Base-by-base conservation (phyloP, 2,113 vertebrate genomes). In the Meleagris gallopavo region DNA sequence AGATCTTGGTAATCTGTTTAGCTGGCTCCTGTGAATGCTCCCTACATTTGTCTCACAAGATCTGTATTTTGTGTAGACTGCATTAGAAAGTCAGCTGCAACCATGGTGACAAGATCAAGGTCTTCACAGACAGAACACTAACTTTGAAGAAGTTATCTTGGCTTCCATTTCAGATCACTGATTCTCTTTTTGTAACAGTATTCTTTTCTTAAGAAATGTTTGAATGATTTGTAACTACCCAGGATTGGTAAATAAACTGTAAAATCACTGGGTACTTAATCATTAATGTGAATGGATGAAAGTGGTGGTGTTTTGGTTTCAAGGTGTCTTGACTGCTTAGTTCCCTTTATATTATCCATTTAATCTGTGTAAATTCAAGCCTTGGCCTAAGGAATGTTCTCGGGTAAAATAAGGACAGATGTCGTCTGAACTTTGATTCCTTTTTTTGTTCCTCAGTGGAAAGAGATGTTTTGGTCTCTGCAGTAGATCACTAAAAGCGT, bases 31-130 rank as follows among this genome's bases (percentile, higher is more conserved):
- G 18, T 90, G 80, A 95, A 74, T 57, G 78, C 73, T 94, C 62
- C 67, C 45, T 83, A 41, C 78, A 93, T 46, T 74, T 64, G 64
- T 92, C 78, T 93, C 57, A 69, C 88, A 89, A 83, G 85, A 83
- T 96, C 48, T 41, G 86, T 74, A 32, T 94, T 79, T 75, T 93
- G 88, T 86, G 77, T 94, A 88, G 69, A 62, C 73, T 94, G 83
- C 86, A 86, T 86, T 71, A 77, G 36, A 88, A 85, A 94, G 92
- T 95, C 93, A 80, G 52, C 82, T 19, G 92, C 95, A 97, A 88
- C 96, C 95, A 97, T 97, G 93, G 93, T 94, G 93, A 97, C 94
- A 92, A 71, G 83, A 95, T 96, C 90, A 91, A 79, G 93, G 77
- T 94, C 71, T 87, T 94, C 73, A 94, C 83, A 92, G 83, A 79